A percentile compares a stretch with the other conserved stretches of the same genome.
Evolutionary conservation across 2,113 vertebrate genomes (phyloP).

Genomic region (Megaleporinus macrocephalus): DNA sequence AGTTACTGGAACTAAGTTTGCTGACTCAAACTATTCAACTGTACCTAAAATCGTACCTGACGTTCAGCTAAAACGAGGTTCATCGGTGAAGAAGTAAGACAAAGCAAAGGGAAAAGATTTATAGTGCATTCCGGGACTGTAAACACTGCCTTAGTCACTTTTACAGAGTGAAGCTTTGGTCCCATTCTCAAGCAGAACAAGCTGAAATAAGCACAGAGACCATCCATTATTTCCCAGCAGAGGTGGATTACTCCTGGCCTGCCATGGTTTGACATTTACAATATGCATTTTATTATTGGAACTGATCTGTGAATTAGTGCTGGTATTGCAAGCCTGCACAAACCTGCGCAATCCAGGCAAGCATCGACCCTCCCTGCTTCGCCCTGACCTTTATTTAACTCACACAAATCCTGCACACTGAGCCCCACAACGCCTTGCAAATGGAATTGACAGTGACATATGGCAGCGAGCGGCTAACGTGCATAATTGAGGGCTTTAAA

Average conservation of each 20-base stretch:
- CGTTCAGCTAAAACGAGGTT: constrained; percentile 21
- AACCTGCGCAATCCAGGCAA: constrained; percentile 58
- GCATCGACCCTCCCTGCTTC: constrained; percentile 70
- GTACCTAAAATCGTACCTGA: constrained; percentile 10
- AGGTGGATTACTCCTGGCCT: constrained; percentile 73
- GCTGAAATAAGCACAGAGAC: constrained; percentile 71
- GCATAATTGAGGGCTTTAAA: constrained; percentile 77
- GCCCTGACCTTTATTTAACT: constrained; percentile 82
- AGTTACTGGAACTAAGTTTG: neutral
- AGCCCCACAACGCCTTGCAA: constrained; percentile 70
- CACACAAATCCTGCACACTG: constrained; percentile 77
- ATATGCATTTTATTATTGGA: constrained; percentile 83
- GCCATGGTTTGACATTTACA: constrained; percentile 82
- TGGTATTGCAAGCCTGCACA: constrained; percentile 42
- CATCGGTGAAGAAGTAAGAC: neutral
- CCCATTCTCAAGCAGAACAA: constrained; percentile 45
- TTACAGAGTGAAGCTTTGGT: constrained; percentile 35
- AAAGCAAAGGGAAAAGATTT: constrained; percentile 36
- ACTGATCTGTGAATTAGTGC: constrained; percentile 82
- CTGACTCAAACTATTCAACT: constrained; percentile 4
- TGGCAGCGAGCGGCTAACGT: constrained; percentile 73
- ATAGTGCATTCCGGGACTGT: constrained; percentile 30
- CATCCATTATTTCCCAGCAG: constrained; percentile 79
- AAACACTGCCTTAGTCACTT: constrained; percentile 39
- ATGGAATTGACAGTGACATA: constrained; percentile 81